These are phyloP conservation scores for Hirtodrosophila confusa DNA, from an alignment of 2,888 invertebrate species.

Conservation along the genomic window DNA sequence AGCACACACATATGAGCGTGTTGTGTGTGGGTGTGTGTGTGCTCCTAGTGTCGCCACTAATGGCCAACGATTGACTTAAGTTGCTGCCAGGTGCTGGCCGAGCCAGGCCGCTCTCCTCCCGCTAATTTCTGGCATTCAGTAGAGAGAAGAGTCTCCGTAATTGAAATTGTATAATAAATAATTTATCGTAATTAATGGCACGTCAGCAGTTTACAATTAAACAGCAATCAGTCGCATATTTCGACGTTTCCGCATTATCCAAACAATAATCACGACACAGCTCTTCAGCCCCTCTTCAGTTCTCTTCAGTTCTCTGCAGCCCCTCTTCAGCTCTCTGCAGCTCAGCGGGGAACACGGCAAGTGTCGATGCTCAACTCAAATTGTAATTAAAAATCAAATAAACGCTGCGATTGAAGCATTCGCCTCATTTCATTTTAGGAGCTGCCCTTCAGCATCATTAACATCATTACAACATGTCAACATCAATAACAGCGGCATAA, in stretches of 20 bases:
- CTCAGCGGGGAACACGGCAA: neutral
- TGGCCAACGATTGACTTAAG: slow-evolving; percentile 70
- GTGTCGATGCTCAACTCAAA: slow-evolving; percentile 21
- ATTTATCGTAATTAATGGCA: slow-evolving; percentile 67
- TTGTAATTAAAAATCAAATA: slow-evolving; percentile 53
- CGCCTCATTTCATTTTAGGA: slow-evolving; percentile 49
- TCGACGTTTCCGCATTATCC: slow-evolving; percentile 43
- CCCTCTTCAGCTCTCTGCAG: slow-evolving; percentile 4
- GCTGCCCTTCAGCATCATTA: slow-evolving; percentile 30
- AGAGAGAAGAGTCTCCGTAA: slow-evolving; percentile 33
- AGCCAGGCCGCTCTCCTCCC: no score
- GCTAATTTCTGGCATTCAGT: no score
- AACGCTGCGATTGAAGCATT: slow-evolving; percentile 28
- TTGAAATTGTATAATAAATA: slow-evolving; percentile 69
- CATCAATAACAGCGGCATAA: slow-evolving; percentile 34
- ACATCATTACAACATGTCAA: slow-evolving; percentile 33
- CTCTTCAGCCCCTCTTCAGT: slow-evolving; percentile 19
- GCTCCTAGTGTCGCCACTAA: slow-evolving; percentile 64
- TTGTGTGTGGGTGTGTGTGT: slow-evolving; percentile 33
- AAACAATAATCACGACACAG: slow-evolving; percentile 40
- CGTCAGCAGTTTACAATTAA: slow-evolving; percentile 62
- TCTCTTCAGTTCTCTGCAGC: neutral
- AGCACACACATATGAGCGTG: slow-evolving; percentile 16
- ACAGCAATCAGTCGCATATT: slow-evolving; percentile 41
- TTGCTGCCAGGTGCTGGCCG: slow-evolving; percentile 28